A percentile compares a stretch with the other conserved stretches of the same genome.
These are phyloP conservation scores for Osmerus mordax DNA, from an alignment of 2,113 vertebrate genomes.

Conservation along the genomic window DNA sequence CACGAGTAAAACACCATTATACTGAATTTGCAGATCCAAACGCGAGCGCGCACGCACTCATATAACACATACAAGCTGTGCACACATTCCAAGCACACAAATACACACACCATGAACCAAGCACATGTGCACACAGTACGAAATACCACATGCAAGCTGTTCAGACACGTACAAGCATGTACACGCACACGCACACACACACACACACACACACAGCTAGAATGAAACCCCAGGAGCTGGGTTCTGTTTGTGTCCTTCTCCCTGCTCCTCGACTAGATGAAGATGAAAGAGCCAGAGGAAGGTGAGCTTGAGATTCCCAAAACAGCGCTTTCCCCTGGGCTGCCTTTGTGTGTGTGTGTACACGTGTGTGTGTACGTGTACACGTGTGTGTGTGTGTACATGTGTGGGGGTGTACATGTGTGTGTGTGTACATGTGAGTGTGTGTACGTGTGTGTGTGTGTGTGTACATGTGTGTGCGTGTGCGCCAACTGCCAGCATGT, in stretches of 20 bases:
- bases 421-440: no score
- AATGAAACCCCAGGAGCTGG: slow-evolving; percentile 25
- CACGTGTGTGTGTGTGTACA: no score
- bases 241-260: slow-evolving; percentile 49
- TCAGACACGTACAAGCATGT: neutral
- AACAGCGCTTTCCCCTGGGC: slow-evolving; percentile 38
- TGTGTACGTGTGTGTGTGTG: no score
- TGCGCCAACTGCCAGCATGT: no score
- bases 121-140: slow-evolving; percentile 1
- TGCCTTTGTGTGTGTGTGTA: neutral
- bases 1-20: neutral
- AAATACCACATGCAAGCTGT: no score
- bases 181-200: slow-evolving; percentile 17
- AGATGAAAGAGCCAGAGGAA: slow-evolving; percentile 57
- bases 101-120: neutral
- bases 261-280: slow-evolving; percentile 38
- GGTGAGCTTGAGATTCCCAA: slow-evolving; percentile 45
- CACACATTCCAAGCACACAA: neutral
- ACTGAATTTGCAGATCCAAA: neutral
- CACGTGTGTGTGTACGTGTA: no score
- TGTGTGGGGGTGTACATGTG: no score
- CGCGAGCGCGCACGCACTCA: neutral
- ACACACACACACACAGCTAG: neutral
- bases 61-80: slow-evolving; percentile 1
- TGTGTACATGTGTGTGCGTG: no score